Evolutionary conservation across 2,113 vertebrate species (phyloP), one percentile per base, ranked within the genome.

Genomic region (Plotosus lineatus): DNA sequence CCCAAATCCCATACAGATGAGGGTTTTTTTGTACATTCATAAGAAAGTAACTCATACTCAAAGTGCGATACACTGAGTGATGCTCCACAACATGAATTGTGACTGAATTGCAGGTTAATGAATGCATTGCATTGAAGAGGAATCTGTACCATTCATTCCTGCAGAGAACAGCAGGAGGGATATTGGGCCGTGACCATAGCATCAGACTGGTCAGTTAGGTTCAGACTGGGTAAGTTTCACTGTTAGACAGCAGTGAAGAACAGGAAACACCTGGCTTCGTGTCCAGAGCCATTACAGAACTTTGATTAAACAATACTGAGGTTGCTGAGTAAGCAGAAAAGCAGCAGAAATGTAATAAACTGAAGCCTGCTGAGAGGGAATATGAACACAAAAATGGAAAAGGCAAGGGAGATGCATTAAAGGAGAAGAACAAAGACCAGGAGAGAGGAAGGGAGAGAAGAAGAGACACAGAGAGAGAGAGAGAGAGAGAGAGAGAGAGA

Each of bases 261-360:
- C 61, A 76, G 83, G 69, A 79, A 79, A 44, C 66, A 68, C 19
- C 77, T 42, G 44, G 74, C 53, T 66, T 74, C 61, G 33, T 72
- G 63, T 58, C 55, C 51, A 78, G 26, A 77, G 26, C 80, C 31
- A 69, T 81, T 61, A 72, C 14, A 53, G 75, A 55, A 74, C 74
- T 53, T 46, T 65, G 77, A 84, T 84, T 84, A 82, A 84, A 81
- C 72, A 66, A 79, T 78, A 63, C 55, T 17, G 42, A 71, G 72
- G 48, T 46, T 78, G 75, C 38, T 33, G 55, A 53, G 78, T 63
- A 66, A 82, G 82, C 53, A 71, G 38, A 69, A 71, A 42, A 73
- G 28, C 28, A 69, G 55, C 21, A 74, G 79, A 61, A 81, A 78
- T 51, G 76, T 75, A 82, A 60, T 72, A 55, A 82, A 82, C 68